Conservation (phyloP, 2,113 vertebrate genomes). For the Protobothrops mucrosquamatus region DNA sequence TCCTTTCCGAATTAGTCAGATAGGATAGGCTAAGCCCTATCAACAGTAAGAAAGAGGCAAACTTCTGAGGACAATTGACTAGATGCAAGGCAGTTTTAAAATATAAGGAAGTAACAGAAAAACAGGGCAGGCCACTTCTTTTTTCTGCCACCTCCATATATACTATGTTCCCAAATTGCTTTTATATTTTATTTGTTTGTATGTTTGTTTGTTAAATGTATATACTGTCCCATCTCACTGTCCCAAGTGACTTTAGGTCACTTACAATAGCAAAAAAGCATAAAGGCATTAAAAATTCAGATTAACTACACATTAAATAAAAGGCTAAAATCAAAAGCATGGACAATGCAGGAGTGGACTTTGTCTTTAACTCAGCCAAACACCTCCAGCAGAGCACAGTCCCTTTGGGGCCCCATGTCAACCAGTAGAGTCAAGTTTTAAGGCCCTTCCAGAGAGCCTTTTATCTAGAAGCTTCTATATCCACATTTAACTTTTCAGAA, state of each 20-base stretch:
- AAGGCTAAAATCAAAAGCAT: not conserved
- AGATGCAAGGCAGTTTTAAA: not conserved
- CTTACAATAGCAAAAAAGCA: not conserved
- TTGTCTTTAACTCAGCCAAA: not conserved
- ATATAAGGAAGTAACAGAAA: not conserved
- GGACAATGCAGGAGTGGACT: not conserved
- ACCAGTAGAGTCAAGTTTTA: not conserved
- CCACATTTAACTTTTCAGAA: not conserved
- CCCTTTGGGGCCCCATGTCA: not conserved
- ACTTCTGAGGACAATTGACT: not conserved
- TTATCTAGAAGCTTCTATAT: not conserved
- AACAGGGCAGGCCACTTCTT: not conserved
- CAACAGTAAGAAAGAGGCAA: not conserved
- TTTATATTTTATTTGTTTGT: not conserved
- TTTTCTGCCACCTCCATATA: not conserved
- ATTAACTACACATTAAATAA: not conserved
- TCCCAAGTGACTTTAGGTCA: not conserved
- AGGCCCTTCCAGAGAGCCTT: not conserved
- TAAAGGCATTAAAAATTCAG: not conserved
- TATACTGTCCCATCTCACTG: not conserved
- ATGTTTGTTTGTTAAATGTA: not conserved
- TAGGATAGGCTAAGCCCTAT: not conserved
- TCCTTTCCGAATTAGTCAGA: not conserved
- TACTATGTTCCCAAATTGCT: not conserved
- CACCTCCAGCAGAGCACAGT: not conserved